Conservation (phyloP, 2,888 invertebrate species). For the Eustalomyia histrio region DNA sequence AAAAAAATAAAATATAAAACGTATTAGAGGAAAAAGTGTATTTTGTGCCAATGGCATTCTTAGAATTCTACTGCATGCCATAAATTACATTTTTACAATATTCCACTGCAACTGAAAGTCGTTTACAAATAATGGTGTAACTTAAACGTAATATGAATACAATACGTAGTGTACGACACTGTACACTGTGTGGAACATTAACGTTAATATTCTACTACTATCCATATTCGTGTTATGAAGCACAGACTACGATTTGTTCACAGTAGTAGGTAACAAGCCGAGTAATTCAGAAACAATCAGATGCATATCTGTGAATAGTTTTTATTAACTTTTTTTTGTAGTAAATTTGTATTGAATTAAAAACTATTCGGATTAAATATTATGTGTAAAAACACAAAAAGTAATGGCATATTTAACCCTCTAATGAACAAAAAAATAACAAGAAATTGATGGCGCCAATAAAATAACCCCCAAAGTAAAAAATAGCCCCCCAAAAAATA, state of each 20-base stretch:
- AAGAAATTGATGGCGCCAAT: too few species aligned
- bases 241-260: neutral
- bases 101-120: constrained; percentile 20
- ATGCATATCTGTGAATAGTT: constrained; percentile 26
- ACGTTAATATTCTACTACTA: constrained; percentile 2
- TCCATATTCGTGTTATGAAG: neutral
- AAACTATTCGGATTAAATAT: constrained; percentile 19
- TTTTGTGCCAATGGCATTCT: constrained; percentile 59
- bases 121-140: neutral
- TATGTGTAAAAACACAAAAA: constrained; percentile 1
- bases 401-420: constrained; percentile 11
- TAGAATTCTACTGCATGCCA: constrained; percentile 59
- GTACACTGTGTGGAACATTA: neutral
- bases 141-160: neutral
- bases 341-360: constrained; percentile 11
- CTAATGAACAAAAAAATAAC: too few species aligned
- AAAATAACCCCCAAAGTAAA: too few species aligned
- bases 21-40: constrained; percentile 34
- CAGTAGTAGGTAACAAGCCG: neutral
- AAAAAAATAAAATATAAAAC: too few species aligned
- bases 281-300: constrained; percentile 4
- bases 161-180: neutral
- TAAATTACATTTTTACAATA: constrained; percentile 53
- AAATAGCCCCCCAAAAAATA: too few species aligned
- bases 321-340: constrained; percentile 5